These are phyloP conservation scores for Dermolepida albohirtum DNA, from an alignment of 2,888 invertebrate genomes.

Conservation along the genomic window DNA sequence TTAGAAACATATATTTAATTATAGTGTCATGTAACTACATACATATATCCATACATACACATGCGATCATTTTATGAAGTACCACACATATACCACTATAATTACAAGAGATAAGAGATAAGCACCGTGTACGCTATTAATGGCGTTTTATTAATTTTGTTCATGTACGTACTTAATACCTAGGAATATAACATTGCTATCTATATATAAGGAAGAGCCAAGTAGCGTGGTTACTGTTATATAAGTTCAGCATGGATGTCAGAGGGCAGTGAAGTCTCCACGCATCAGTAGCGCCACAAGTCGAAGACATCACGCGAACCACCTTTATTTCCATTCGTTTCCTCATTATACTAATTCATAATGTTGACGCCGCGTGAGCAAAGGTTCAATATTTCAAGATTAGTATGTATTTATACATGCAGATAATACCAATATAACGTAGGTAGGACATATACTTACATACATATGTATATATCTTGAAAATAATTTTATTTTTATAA, in stretches of 20 bases:
- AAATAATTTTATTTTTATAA: too few relatives aligned
- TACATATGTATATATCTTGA: too few relatives aligned
- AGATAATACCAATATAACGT: too few relatives aligned
- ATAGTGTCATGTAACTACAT: slow-evolving; percentile 13
- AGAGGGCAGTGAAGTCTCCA: slow-evolving; percentile 62
- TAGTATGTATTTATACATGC: slow-evolving; percentile 21
- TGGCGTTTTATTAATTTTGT: slow-evolving; percentile 43
- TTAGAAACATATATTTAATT: slow-evolving; percentile 27
- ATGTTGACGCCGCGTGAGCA: slow-evolving; percentile 36
- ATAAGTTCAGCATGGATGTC: slow-evolving; percentile 59
- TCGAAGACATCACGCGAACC: slow-evolving; percentile 57
- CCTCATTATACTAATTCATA: slow-evolving; percentile 45
- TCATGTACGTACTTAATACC: slow-evolving; percentile 26
- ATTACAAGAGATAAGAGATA: slow-evolving; percentile 41
- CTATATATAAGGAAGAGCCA: slow-evolving; percentile 51
- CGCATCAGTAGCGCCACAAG: slow-evolving; percentile 59
- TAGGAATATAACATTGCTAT: slow-evolving; percentile 29
- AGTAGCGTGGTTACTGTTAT: slow-evolving; percentile 62
- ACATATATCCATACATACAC: slow-evolving; percentile 18
- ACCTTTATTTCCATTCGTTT: slow-evolving; percentile 44
- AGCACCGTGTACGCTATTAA: slow-evolving; percentile 33
- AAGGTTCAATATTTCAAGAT: slow-evolving; percentile 27
- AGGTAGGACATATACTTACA: too few relatives aligned
- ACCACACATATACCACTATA: slow-evolving; percentile 41
- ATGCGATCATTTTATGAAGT: slow-evolving; percentile 31